Percentiles rank a stretch among this genome's conserved stretches.
phyloP scores from a whole-genome alignment of 2,113 vertebrate genomes.

The Syrrhaptes paradoxus region DNA sequence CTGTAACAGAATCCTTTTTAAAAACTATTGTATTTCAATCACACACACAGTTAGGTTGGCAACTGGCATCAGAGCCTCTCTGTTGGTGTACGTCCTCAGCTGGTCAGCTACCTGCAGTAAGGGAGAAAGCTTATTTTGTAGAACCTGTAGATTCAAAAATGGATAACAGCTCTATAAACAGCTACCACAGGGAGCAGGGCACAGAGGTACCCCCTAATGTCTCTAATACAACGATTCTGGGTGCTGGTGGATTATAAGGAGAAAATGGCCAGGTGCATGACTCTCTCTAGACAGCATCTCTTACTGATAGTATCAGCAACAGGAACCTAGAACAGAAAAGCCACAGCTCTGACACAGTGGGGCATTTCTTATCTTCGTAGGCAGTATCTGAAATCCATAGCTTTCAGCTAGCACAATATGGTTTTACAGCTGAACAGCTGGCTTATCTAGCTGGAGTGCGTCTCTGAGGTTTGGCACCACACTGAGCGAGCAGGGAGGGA shows the following conservation, averaged over 20 bases:
- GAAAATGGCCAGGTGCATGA: not conserved
- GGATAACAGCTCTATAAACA: not conserved
- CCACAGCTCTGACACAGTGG: not conserved
- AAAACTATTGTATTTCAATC: not conserved
- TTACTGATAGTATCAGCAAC: not conserved
- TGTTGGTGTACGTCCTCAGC: not conserved
- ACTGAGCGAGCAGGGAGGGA: not conserved
- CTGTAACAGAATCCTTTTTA: not conserved
- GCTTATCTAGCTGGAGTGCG: not conserved
- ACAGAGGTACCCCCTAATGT: not conserved
- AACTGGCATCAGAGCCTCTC: not conserved
- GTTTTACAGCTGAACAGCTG: not conserved
- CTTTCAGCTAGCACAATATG: not conserved
- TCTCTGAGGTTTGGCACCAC: slow-evolving; percentile 31
- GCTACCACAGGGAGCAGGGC: not conserved
- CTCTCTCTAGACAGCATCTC: not conserved
- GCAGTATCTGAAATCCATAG: slow-evolving; percentile 5
- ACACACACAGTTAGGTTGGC: not conserved
- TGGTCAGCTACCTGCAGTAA: not conserved
- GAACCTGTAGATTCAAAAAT: not conserved
- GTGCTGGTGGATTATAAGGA: not conserved
- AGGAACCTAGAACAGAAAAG: not conserved
- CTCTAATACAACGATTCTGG: not conserved
- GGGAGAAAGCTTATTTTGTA: not conserved
- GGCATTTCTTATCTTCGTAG: not conserved